phyloP scores from a whole-genome alignment of 53 echinoderm and acorn worm species.

The Paracentrotus lividus region DNA sequence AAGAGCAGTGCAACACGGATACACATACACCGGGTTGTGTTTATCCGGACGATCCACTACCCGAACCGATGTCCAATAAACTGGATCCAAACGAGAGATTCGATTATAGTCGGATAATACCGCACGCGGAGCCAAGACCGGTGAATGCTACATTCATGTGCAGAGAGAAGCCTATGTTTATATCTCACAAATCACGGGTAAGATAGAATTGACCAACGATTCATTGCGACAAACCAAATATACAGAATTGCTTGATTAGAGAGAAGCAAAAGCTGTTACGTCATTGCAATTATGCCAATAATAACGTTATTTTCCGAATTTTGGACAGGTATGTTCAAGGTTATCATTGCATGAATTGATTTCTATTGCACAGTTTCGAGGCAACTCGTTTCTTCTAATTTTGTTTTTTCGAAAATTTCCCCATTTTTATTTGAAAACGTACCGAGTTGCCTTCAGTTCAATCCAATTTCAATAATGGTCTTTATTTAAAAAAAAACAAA shows the following conservation, averaged over 20 bases:
- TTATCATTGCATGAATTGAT: no score
- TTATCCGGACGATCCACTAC: constrained; percentile 58
- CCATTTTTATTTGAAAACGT: no score
- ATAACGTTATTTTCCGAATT: no score
- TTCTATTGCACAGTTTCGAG: no score
- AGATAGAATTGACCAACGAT: background rate
- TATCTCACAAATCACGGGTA: constrained; percentile 89
- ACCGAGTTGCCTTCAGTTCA: no score
- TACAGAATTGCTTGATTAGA: background rate
- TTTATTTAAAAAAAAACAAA: no score
- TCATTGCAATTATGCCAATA: no score
- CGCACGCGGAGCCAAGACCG: constrained; percentile 8
- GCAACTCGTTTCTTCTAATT: no score
- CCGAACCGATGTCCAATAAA: constrained; percentile 78
- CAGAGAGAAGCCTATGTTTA: constrained; percentile 83
- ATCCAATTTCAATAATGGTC: no score
- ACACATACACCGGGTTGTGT: constrained; percentile 90
- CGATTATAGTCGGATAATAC: constrained; percentile 41
- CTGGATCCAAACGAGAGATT: constrained; percentile 22
- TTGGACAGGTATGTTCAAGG: no score
- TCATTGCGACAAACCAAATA: background rate
- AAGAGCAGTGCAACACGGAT: constrained; percentile 88
- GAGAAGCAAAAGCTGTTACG: no score
- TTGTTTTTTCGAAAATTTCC: no score
- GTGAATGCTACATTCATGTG: constrained; percentile 71